phyloP scores from a whole-genome alignment of 1,140 invertebrate species.

The Notospermus geniculatus region DNA sequence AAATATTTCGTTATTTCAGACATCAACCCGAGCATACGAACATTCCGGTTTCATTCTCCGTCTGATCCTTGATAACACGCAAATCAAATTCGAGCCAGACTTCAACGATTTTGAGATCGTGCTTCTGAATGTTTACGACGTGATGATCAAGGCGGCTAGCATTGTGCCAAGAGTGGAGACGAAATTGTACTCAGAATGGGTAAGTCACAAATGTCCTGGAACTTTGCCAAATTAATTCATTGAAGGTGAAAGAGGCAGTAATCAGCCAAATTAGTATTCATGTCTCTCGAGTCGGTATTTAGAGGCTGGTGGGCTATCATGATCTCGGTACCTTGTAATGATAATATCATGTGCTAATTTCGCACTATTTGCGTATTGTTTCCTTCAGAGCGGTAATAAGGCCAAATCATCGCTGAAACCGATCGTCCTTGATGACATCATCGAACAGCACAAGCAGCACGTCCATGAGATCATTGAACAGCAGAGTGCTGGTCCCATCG shows the following conservation, averaged over 20 bases:
- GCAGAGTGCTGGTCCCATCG: slow-evolving; percentile 47
- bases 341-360: background rate
- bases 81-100: slow-evolving; percentile 75
- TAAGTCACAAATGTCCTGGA: slow-evolving; percentile 45
- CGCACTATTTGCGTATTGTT: no score
- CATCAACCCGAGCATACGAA: slow-evolving; percentile 48
- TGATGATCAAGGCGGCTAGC: slow-evolving; percentile 69
- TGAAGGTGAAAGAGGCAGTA: no score
- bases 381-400: slow-evolving; percentile 39
- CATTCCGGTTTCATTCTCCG: slow-evolving; percentile 75
- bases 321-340: background rate
- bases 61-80: slow-evolving; percentile 66
- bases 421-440: slow-evolving; percentile 50
- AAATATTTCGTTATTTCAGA: slow-evolving; percentile 17
- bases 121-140: slow-evolving; percentile 70
- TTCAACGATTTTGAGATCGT: slow-evolving; percentile 72
- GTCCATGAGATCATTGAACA: slow-evolving; percentile 42
- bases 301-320: background rate
- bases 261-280: no score
- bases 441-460: slow-evolving; percentile 45
- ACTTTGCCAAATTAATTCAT: slow-evolving; percentile 61
- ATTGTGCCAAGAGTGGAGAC: slow-evolving; percentile 74
- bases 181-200: slow-evolving; percentile 57
- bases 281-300: background rate
- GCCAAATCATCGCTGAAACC: slow-evolving; percentile 47